These are phyloP conservation scores for Pygmarrhopalites habei DNA, from an alignment of 1,140 invertebrate species.

Conservation along the genomic window DNA sequence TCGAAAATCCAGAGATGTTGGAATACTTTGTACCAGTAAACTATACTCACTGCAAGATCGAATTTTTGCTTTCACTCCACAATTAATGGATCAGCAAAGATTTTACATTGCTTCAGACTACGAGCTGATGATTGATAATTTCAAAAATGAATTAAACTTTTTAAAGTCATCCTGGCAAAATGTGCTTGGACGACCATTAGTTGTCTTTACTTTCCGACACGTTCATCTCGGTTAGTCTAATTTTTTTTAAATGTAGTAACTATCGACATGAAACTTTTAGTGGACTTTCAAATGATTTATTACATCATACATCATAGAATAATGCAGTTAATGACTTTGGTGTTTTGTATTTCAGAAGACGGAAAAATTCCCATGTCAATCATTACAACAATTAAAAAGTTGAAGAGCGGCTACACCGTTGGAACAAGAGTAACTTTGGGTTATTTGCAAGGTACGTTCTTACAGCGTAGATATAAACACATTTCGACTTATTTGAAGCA, in stretches of 20 bases:
- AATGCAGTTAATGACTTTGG: too few species aligned
- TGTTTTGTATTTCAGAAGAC: constrained; percentile 59
- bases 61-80: constrained; percentile 94
- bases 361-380: constrained; percentile 85
- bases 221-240: constrained; percentile 72
- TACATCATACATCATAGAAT: too few species aligned
- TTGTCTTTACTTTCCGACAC: constrained; percentile 79
- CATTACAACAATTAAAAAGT: constrained; percentile 94
- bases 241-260: too few species aligned
- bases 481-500: too few species aligned
- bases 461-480: too few species aligned
- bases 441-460: constrained; percentile 68
- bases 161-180: constrained; percentile 87
- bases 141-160: constrained; percentile 93
- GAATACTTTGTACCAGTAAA: constrained; percentile 97
- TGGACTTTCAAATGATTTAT: too few species aligned
- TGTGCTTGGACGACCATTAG: constrained; percentile 80
- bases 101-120: constrained; percentile 96
- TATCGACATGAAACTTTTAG: too few species aligned
- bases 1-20: constrained; percentile 88
- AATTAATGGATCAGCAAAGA: constrained; percentile 91
- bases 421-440: constrained; percentile 90
- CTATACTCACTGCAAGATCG: constrained; percentile 90
- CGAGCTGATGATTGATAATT: constrained; percentile 92
- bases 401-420: constrained; percentile 97